Evolutionary conservation across 2,113 vertebrate genomes (phyloP).

Genomic region (Coreoperca whiteheadi): DNA sequence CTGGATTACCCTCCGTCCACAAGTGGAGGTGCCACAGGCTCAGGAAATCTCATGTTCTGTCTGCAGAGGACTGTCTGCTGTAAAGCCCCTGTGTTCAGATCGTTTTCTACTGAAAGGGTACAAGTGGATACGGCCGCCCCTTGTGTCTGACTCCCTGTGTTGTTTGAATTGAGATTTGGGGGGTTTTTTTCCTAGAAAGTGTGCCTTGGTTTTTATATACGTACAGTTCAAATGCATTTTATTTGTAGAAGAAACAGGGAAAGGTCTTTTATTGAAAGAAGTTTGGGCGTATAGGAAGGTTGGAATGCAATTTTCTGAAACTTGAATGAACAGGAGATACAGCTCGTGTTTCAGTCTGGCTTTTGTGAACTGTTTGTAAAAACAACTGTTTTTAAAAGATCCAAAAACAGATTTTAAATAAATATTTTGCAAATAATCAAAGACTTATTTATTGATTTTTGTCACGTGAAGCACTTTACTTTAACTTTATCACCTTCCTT

Average conservation of each 20-base stretch:
- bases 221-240: not conserved
- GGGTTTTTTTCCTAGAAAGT: not conserved
- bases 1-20: not conserved
- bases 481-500: not conserved
- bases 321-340: not conserved
- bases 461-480: not conserved
- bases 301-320: not conserved
- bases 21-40: not conserved
- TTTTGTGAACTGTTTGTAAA: conserved; percentile 6
- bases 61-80: not conserved
- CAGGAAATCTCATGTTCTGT: not conserved
- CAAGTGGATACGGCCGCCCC: conserved; percentile 6
- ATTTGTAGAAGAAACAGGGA: not conserved
- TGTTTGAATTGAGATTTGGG: not conserved
- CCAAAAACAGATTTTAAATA: conserved; percentile 25
- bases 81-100: not conserved
- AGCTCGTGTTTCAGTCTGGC: not conserved
- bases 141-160: not conserved
- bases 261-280: not conserved
- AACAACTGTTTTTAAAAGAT: no score
- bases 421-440: conserved; percentile 11
- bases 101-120: not conserved
- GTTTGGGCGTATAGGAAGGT: not conserved
- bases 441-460: not conserved
- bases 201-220: conserved; percentile 9